Percentiles rank a stretch among this genome's conserved stretches.
These are phyloP conservation scores for Penaeus monodon DNA, from an alignment of 2,888 invertebrate genomes.

Conservation along the genomic window DNA sequence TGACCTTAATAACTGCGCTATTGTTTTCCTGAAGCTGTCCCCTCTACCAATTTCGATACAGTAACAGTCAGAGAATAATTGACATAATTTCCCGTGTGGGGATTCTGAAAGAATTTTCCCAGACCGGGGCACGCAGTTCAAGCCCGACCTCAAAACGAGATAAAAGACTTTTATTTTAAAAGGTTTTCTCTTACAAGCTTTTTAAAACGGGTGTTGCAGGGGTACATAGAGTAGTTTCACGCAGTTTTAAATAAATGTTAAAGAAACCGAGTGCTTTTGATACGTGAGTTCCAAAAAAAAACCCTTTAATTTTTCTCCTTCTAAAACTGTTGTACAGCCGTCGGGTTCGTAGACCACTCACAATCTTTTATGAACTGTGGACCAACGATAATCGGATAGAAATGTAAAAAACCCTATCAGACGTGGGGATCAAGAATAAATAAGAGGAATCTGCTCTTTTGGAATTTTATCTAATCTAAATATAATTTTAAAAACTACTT, in stretches of 20 bases:
- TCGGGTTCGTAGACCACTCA: not conserved
- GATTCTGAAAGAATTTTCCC: too few relatives aligned
- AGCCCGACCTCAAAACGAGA: not conserved
- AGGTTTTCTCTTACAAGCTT: not conserved
- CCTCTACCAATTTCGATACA: too few relatives aligned
- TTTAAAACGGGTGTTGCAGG: not conserved
- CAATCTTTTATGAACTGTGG: not conserved
- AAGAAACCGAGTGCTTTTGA: not conserved
- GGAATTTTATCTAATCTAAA: not conserved
- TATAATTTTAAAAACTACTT: not conserved
- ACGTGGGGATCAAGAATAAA: not conserved
- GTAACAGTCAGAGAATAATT: too few relatives aligned
- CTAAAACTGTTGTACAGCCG: slow-evolving; percentile 20
- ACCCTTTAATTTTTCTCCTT: too few relatives aligned
- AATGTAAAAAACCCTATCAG: not conserved
- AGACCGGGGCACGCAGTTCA: too few relatives aligned
- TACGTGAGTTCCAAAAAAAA: not conserved
- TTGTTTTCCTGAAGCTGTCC: too few relatives aligned
- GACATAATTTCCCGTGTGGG: too few relatives aligned
- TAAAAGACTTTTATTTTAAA: not conserved
- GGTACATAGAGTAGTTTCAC: too few relatives aligned
- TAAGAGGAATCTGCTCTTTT: not conserved
- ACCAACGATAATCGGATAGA: not conserved
- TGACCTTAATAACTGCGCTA: too few relatives aligned
- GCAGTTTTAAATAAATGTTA: too few relatives aligned